Percentiles rank a stretch among this genome's conserved stretches.
These are phyloP conservation scores for rat (Rattus norvegicus) DNA, from an alignment of 2,113 vertebrate species.

Conservation along the genomic window GRCr8 NC_086022.1:163312501-163313000, in stretches of 20 bases:
- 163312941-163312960: not conserved
- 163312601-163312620: no score
- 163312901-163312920: not conserved
- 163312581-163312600: no score
- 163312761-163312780: not conserved
- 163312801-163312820: not conserved
- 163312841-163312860: not conserved
- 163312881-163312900: not conserved
- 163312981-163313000: not conserved
- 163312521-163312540: no score
- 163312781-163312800: not conserved
- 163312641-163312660: no score
- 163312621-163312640: no score
- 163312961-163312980: conserved; percentile 5
- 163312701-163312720: not conserved
- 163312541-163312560: no score
- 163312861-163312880: not conserved
- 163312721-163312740: not conserved
- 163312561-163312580: no score
- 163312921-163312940: not conserved
- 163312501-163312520: no score
- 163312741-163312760: not conserved
- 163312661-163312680: not conserved
- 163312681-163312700: not conserved
- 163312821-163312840: not conserved